A percentile compares a stretch with the other conserved stretches of the same genome.
Evolutionary conservation across 2,797 vertebrate species (phyloP).

Genomic region (Tauraco hartlaubi): DNA sequence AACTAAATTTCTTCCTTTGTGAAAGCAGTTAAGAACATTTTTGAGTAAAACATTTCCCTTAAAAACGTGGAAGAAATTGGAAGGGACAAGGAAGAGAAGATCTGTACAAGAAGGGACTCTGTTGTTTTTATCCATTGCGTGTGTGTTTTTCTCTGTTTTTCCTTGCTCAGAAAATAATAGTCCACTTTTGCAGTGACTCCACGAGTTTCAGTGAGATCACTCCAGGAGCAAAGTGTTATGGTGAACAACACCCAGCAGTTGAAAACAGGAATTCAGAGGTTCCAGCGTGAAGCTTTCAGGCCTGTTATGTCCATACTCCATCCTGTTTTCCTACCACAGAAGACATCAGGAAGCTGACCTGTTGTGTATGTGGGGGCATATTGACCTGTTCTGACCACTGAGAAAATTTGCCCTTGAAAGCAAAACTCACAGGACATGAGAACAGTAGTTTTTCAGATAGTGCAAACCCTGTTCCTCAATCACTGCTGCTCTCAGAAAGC

Average conservation of each 20-base stretch:
- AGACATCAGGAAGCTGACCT: neutral
- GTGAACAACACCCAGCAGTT: neutral
- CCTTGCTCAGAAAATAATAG: neutral
- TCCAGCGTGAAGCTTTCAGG: neutral
- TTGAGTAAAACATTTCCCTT: neutral
- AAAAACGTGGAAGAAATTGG: neutral
- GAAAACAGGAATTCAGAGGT: constrained; percentile 15
- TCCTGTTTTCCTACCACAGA: neutral
- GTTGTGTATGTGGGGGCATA: neutral
- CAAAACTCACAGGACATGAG: neutral
- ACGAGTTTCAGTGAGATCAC: neutral
- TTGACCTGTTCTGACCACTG: neutral
- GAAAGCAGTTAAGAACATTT: neutral
- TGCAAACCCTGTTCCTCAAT: neutral
- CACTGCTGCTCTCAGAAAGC: neutral
- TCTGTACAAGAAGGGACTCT: neutral
- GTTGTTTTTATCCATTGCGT: neutral
- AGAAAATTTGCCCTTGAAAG: neutral
- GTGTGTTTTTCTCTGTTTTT: neutral
- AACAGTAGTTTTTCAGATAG: neutral
- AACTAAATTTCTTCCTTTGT: neutral
- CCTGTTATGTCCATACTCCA: neutral
- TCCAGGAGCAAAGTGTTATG: neutral
- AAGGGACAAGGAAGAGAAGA: neutral
- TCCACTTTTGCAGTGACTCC: neutral